Percentiles rank a stretch among this genome's conserved stretches.
Evolutionary conservation across 2,797 vertebrate species (phyloP).

Genomic region (Bradypus variegatus): DNA sequence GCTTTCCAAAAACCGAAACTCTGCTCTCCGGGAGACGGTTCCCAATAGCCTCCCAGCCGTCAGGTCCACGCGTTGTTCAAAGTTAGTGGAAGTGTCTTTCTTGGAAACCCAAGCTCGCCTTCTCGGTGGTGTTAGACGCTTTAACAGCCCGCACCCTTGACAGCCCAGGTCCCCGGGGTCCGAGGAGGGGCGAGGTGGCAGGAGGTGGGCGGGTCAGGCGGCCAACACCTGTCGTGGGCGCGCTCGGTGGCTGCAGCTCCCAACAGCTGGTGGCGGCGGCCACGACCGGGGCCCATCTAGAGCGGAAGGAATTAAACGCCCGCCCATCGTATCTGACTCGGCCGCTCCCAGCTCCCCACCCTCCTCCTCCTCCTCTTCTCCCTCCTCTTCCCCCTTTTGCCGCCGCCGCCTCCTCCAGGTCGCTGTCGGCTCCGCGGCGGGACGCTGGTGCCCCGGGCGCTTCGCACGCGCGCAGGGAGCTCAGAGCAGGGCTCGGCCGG

Average conservation of each 20-base stretch:
- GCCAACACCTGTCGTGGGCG: constrained; percentile 55
- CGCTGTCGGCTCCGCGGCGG: constrained; percentile 40
- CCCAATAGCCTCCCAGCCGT: neutral
- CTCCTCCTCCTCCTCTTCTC: neutral
- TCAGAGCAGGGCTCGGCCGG: neutral
- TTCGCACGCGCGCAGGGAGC: neutral
- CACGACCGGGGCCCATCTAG: neutral
- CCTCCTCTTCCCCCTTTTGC: neutral
- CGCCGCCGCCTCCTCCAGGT: constrained; percentile 43
- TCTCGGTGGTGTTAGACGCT: neutral
- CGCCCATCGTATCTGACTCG: constrained; percentile 58
- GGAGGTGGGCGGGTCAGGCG: neutral
- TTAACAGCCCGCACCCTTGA: neutral
- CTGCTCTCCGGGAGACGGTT: neutral
- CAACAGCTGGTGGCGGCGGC: constrained; percentile 32
- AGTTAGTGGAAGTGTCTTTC: constrained; percentile 50
- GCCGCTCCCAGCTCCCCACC: constrained; percentile 43
- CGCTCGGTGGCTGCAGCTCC: neutral
- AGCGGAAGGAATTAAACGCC: constrained; percentile 59
- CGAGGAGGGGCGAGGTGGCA: neutral
- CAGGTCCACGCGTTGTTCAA: constrained; percentile 28
- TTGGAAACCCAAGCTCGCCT: neutral
- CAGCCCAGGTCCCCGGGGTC: neutral
- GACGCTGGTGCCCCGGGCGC: constrained; percentile 39
- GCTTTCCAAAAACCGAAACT: neutral